Conservation (phyloP, 64 coral and sea anemone species). For the Pachyseris speciosa region DNA sequence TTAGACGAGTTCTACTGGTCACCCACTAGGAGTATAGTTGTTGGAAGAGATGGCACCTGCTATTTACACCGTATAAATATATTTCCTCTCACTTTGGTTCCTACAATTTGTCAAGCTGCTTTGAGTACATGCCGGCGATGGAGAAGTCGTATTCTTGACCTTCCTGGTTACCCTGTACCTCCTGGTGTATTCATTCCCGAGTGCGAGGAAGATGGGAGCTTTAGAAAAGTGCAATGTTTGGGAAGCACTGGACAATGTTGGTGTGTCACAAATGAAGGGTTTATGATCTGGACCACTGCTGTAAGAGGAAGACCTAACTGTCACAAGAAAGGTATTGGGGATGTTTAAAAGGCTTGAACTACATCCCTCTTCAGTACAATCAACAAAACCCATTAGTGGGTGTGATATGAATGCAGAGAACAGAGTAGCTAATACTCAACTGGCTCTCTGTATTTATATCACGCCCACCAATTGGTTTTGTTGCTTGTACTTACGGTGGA, state of each 20-base stretch:
- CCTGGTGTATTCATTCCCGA: constrained; percentile 44
- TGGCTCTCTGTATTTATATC: too few species aligned
- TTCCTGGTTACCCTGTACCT: constrained; percentile 59
- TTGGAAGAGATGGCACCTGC: too few species aligned
- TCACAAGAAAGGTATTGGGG: constrained; percentile 38
- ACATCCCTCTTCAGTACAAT: too few species aligned
- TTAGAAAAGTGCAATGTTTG: constrained; percentile 66
- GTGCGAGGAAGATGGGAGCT: constrained; percentile 76
- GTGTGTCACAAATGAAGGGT: constrained; percentile 80
- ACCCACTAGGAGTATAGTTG: too few species aligned
- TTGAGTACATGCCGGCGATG: constrained; percentile 25
- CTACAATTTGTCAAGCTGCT: neutral
- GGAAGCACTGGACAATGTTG: constrained; percentile 63
- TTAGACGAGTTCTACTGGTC: too few species aligned
- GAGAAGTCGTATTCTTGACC: constrained; percentile 43
- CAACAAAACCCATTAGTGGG: too few species aligned
- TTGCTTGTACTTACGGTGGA: too few species aligned
- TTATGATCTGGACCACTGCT: constrained; percentile 72
- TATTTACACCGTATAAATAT: too few species aligned
- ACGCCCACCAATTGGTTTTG: too few species aligned
- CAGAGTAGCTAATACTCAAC: too few species aligned
- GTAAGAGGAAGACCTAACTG: constrained; percentile 67
- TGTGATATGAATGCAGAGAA: too few species aligned
- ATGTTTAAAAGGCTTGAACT: neutral
- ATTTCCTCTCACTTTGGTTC: too few species aligned